A percentile compares a stretch with the other conserved stretches of the same genome.
Evolutionary conservation across 2,888 invertebrate genomes (phyloP).

Genomic region (Folsomia candida): DNA sequence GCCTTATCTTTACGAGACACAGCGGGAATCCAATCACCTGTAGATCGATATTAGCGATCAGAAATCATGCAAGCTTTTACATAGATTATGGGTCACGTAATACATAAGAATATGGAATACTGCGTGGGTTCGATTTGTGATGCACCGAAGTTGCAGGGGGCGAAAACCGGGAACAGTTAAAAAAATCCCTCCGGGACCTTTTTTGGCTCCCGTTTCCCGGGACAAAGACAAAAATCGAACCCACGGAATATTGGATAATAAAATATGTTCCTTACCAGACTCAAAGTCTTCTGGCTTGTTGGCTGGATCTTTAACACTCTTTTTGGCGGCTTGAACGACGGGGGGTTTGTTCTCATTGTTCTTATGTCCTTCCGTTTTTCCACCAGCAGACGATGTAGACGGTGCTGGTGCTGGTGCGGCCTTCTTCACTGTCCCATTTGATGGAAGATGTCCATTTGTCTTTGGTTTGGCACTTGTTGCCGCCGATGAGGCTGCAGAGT

Average conservation of each 20-base stretch:
- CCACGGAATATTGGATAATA: background rate
- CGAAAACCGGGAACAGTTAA: no score
- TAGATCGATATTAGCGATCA: conserved; percentile 15
- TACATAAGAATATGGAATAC: no score
- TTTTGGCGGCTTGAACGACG: conserved; percentile 21
- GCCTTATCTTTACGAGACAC: conserved; percentile 53
- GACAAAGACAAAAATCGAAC: background rate
- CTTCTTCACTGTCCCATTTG: conserved; percentile 31
- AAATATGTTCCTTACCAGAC: conserved; percentile 29
- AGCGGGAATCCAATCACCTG: conserved; percentile 69
- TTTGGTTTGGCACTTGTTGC: conserved; percentile 37
- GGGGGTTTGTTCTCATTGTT: conserved; percentile 49
- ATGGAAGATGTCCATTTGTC: conserved; percentile 52
- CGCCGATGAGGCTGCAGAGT: conserved; percentile 7
- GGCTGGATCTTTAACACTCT: conserved; percentile 54
- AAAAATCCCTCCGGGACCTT: no score
- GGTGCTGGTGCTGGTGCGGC: conserved; percentile 17
- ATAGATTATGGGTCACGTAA: no score
- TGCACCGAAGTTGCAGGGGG: no score
- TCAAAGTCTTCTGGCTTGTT: conserved; percentile 51
- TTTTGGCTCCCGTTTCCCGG: no score
- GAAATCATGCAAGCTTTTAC: no score
- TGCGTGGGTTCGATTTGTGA: no score
- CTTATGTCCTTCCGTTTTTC: conserved; percentile 39
- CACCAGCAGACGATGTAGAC: conserved; percentile 27